Evolutionary conservation across 2,113 vertebrate genomes (phyloP).

Genomic region (Arvicanthis niloticus): DNA sequence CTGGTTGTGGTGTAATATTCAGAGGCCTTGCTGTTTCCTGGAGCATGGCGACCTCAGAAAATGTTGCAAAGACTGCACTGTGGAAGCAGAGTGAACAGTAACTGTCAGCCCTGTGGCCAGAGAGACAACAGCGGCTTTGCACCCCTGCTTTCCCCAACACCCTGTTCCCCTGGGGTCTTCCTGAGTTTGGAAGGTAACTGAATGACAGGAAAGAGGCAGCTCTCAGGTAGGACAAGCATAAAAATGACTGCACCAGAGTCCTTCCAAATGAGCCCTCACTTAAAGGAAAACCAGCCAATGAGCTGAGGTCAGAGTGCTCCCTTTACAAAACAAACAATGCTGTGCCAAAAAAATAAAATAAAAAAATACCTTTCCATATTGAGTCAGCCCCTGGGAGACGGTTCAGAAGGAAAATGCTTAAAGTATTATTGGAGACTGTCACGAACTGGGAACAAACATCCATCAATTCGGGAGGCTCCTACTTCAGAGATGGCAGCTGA

Average conservation of each 20-base stretch:
- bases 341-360: neutral
- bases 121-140: neutral
- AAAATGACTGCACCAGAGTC: neutral
- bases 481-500: constrained; percentile 63
- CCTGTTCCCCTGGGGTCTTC: neutral
- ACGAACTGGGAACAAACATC: constrained; percentile 44
- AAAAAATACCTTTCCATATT: neutral
- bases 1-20: neutral
- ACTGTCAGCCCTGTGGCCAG: neutral
- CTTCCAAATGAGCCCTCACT: neutral
- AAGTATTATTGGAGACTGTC: constrained; percentile 65
- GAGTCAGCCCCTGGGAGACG: constrained; percentile 18
- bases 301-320: constrained; percentile 31
- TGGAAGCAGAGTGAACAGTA: neutral
- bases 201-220: neutral
- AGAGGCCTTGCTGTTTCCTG: neutral
- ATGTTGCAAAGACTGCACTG: neutral
- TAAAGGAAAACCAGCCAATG: constrained; percentile 54
- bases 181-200: neutral
- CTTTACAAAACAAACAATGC: neutral
- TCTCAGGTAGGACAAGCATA: neutral
- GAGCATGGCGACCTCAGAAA: neutral
- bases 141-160: neutral
- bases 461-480: constrained; percentile 59
- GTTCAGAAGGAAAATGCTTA: constrained; percentile 67